Evolutionary conservation across 2,113 vertebrate species (phyloP).

Genomic region (Chlamydotis undulata): DNA sequence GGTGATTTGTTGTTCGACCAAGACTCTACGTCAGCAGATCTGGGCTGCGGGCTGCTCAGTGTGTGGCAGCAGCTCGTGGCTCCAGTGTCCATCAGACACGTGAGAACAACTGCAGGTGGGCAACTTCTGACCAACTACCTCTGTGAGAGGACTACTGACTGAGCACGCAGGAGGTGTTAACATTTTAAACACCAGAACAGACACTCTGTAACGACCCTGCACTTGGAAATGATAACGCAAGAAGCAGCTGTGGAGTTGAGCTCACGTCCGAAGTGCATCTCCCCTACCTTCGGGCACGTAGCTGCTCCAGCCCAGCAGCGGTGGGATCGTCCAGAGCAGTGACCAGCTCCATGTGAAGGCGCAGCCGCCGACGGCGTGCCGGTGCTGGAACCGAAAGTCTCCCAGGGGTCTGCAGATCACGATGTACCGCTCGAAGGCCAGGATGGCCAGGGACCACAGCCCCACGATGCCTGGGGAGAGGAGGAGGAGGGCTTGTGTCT

Average conservation of each 20-base stretch:
- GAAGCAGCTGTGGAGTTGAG: background rate
- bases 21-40: too few relatives aligned
- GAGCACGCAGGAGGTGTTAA: background rate
- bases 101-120: rapidly evolving
- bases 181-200: background rate
- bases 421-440: slow-evolving; percentile 67
- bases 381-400: slow-evolving; percentile 61
- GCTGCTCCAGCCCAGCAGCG: slow-evolving; percentile 72
- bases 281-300: slow-evolving; percentile 72
- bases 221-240: rapidly evolving
- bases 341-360: slow-evolving; percentile 71
- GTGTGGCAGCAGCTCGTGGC: background rate
- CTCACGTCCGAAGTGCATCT: rapidly evolving
- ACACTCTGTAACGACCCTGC: background rate
- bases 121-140: background rate
- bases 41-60: background rate
- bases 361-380: slow-evolving; percentile 51
- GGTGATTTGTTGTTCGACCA: rapidly evolving
- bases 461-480: slow-evolving; percentile 67
- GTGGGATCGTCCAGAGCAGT: slow-evolving; percentile 64
- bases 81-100: rapidly evolving
- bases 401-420: slow-evolving; percentile 73
- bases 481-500: background rate
- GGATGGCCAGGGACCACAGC: slow-evolving; percentile 74
- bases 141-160: background rate